Percentiles rank a stretch among this genome's conserved stretches.
phyloP scores from a whole-genome alignment of 2,113 vertebrate species.

The Pseudopodoces humilis region DNA sequence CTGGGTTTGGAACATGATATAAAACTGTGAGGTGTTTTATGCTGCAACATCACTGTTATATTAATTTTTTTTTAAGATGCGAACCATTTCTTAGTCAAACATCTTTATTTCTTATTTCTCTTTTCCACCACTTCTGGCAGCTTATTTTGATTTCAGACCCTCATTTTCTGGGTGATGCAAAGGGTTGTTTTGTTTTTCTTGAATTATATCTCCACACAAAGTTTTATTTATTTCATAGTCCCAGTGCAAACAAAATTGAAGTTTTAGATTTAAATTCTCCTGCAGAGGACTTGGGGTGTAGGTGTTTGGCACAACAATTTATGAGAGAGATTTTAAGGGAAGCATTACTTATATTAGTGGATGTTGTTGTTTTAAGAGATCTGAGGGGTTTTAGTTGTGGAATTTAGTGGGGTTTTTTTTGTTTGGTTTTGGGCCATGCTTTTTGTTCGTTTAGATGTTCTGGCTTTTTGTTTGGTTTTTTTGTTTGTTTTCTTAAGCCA shows the following conservation, averaged over 20 bases:
- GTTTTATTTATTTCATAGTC: neutral
- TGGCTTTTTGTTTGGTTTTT: rapidly evolving
- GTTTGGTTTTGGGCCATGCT: neutral
- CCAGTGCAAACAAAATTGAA: neutral
- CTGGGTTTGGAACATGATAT: neutral
- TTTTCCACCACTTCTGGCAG: neutral
- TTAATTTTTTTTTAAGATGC: neutral
- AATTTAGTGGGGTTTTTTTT: neutral
- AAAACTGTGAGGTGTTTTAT: neutral
- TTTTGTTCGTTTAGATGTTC: neutral
- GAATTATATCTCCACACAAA: neutral
- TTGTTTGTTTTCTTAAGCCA: neutral
- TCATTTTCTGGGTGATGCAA: neutral
- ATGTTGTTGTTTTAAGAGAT: neutral
- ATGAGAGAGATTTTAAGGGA: neutral
- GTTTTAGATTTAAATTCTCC: neutral
- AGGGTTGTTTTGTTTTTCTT: neutral
- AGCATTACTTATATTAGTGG: neutral
- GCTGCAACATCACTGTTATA: neutral
- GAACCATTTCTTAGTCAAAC: neutral
- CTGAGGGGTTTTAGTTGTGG: neutral
- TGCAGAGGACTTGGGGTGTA: neutral
- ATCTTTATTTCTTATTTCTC: neutral
- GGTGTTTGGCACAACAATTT: neutral
- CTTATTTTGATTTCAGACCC: neutral